These are phyloP conservation scores for Rhizoglyphus robini DNA, from an alignment of 1,140 invertebrate species.

Conservation along the genomic window DNA sequence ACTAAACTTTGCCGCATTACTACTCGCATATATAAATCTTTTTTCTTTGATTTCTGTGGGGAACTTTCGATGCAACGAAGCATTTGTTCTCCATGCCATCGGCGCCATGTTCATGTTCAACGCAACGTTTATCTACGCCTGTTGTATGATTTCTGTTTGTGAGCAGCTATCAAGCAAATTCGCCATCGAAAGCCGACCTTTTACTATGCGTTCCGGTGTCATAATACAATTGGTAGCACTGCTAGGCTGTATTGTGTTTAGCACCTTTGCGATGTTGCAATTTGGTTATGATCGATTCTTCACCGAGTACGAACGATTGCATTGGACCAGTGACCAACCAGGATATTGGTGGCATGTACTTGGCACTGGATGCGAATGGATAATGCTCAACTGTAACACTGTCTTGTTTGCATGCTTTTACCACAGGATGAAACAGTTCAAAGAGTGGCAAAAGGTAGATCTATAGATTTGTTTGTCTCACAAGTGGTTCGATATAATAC, in stretches of 20 bases:
- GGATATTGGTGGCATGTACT: background rate
- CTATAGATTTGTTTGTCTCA: no score
- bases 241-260: background rate
- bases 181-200: background rate
- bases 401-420: background rate
- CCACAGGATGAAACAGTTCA: background rate
- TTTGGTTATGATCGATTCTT: background rate
- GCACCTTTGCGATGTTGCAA: background rate
- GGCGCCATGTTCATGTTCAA: background rate
- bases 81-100: background rate
- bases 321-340: background rate
- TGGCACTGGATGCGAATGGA: background rate
- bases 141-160: background rate
- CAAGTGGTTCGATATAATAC: no score
- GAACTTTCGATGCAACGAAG: constrained; percentile 1
- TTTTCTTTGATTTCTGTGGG: background rate
- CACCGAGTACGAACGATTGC: background rate
- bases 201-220: background rate
- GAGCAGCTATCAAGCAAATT: background rate
- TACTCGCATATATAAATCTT: background rate
- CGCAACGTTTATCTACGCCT: background rate
- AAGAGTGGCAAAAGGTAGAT: no score
- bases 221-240: background rate
- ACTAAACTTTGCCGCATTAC: background rate
- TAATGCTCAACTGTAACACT: background rate